Conservation (phyloP, 2,113 vertebrate species). For the Cygnus atratus region DNA sequence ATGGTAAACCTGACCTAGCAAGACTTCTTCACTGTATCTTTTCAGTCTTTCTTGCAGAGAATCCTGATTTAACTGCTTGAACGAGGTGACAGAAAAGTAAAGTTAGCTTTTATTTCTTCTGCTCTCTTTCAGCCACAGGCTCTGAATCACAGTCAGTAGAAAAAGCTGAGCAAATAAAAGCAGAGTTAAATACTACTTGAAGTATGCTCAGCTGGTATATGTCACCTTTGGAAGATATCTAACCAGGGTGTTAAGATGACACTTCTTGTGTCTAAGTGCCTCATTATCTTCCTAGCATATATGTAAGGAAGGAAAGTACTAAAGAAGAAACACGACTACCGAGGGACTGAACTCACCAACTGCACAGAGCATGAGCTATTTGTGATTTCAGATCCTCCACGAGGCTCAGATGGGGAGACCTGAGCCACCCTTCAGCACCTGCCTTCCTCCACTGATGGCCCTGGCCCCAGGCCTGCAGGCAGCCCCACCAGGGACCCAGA, state of each 20-base stretch:
- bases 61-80: neutral
- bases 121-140: neutral
- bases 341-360: neutral
- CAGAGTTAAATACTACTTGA: neutral
- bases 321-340: neutral
- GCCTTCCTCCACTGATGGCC: neutral
- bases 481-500: neutral
- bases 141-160: neutral
- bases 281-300: neutral
- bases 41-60: neutral
- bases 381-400: neutral
- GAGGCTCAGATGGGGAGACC: neutral
- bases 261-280: neutral
- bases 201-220: neutral
- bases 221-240: neutral
- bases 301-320: neutral
- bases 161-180: neutral
- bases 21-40: neutral
- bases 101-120: neutral
- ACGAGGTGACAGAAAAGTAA: neutral
- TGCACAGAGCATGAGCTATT: neutral
- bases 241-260: neutral
- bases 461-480: accelerated
- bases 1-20: neutral
- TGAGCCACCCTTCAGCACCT: neutral